Evolutionary conservation across 35 echinoderm and acorn worm species (phyloP), one percentile per base, ranked within the genome.

Genomic region (Patiria miniata): DNA sequence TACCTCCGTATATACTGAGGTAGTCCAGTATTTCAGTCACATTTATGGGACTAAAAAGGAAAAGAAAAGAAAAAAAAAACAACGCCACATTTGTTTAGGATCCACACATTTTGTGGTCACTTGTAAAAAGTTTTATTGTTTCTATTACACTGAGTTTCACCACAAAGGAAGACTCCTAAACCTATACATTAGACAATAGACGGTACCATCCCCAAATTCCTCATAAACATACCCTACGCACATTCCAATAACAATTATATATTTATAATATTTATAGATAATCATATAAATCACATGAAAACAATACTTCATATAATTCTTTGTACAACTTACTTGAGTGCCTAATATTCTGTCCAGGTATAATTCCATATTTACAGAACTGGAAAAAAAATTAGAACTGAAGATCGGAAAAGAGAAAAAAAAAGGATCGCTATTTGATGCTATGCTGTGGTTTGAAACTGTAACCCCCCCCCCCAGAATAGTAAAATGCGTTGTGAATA

Each of bases 251-350:
- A 73, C 65, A 73, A 73, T 73, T 34, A 73, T 73, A 73, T 73
- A 73, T 73, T 73, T 73, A 73, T 73, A 60, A 32, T 32, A 32
- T 73, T 73, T 32, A 32, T 32, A 32, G 6, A 73, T 73, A 73
- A 73, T 73, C 65, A 73, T 73, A 73, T 73, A 73, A 73, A 73
- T 73, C 65, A 73, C 65, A 36, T 73, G 65, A 73, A 73, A 22
- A 73, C 65, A 73, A 73, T 73, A 73, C 21, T 73, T 73, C 23
- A 73, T 73, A 73, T 73, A 73, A n/a, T 73, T 73, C 65, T 73
- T 73, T 73, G 14, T 73, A 73, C 65, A 73, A 73, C 21, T 26
- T 18, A 73, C 26, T 73, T 32, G 26, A 73, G 34, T 73, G 65
- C 23, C 14, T 73, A 73, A 73, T 23, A 73, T 12, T 30, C 65